Base-by-base conservation (phyloP, 2,113 vertebrate species). In the Ochotona princeps region DNA sequence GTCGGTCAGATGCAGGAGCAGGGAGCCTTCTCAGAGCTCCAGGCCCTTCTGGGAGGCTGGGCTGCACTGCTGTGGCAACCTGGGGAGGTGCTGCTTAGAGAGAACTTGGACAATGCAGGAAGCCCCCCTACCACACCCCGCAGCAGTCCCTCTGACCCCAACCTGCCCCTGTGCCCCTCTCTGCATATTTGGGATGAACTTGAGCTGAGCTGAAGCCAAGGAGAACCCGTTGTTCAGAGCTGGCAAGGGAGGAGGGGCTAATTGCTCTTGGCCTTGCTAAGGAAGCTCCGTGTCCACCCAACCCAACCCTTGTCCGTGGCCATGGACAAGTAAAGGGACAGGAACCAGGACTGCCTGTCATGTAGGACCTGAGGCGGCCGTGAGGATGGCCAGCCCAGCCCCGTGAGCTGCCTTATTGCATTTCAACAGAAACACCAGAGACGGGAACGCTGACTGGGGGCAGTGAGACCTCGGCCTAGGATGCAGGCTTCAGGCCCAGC, bases 401-500 rank as follows among this genome's bases (percentile, higher is more conserved):
- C 97, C 95, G 94, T 75, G 89, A 96, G 95, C 93, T 94, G 91
- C 66, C 95, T 44, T 44, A 44, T 44, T 44, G 94, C 81, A 95
- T 97, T 97, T 95, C 94, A 94, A 44, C 95, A 94, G 95, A 96
- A 97, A 95, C 97, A n/a, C 72, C 89, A 93, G 87, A 96, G 81
- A 92, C 94, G 94, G 96, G 95, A 94, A 87, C 9, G 44, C 74
- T 79, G 74, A 0, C 96, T 97, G 97, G 93, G 82, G 96, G 93
- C 82, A 96, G 95, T 95, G 96, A 96, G 97, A 95, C 90, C 94
- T 83, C 95, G 96, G 96, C 95, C 67, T 21, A 32, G 86, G 94
- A 92, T 85, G 76, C n/a, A 73, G 82, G 12, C 74, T 94, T 65
- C 65, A 5, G 83, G 69, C 83, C 89, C 91, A 81, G 95, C 89